Evolutionary conservation across 2,113 vertebrate genomes (phyloP).

Genomic region (Platysternon megacephalum): DNA sequence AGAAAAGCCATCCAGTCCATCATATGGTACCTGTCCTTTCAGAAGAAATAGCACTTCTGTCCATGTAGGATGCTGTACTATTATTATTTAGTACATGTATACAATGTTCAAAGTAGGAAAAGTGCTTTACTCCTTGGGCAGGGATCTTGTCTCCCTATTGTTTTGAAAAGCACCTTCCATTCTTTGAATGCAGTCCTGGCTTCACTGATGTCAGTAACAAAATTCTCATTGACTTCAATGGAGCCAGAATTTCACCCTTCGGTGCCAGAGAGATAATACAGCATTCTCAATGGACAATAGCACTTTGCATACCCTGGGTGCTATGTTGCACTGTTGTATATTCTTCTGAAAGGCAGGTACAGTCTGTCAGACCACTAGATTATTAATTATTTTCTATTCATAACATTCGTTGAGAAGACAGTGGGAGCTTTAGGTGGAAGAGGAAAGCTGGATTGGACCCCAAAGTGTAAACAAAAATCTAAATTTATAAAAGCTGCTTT

Average conservation of each 20-base stretch:
- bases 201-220: neutral
- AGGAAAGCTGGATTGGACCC: neutral
- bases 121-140: neutral
- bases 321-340: neutral
- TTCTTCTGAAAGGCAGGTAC: neutral
- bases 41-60: neutral
- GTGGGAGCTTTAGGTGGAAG: neutral
- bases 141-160: neutral
- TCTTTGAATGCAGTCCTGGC: neutral
- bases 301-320: neutral
- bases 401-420: neutral
- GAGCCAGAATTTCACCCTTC: neutral
- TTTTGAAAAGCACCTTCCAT: neutral
- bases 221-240: neutral
- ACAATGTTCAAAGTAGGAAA: neutral
- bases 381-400: neutral
- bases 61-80: neutral
- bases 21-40: neutral
- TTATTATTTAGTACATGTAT: neutral
- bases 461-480: neutral
- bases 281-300: neutral
- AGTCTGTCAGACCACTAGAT: neutral
- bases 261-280: neutral
- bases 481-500: neutral
- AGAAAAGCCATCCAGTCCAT: neutral